Conservation (phyloP, 2,797 vertebrate genomes). For the Muscicapa comitata region DNA sequence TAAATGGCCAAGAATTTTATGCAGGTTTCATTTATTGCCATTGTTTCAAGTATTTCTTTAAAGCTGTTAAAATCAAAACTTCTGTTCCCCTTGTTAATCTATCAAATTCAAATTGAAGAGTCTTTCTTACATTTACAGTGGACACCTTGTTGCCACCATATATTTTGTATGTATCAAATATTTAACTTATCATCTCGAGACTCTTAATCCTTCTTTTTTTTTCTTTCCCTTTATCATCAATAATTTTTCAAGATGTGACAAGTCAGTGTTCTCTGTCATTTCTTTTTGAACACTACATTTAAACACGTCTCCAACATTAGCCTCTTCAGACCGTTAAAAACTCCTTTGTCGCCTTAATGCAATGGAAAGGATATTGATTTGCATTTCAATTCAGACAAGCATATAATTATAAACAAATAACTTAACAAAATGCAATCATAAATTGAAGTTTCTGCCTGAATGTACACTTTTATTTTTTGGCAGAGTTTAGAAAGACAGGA, state of each 20-base stretch:
- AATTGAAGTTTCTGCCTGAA: neutral
- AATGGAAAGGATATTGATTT: neutral
- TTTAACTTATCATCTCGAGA: neutral
- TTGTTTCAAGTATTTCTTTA: neutral
- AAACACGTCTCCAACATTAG: neutral
- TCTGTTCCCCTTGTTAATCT: neutral
- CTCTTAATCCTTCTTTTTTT: neutral
- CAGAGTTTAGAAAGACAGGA: neutral
- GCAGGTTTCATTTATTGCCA: neutral
- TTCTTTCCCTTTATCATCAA: neutral
- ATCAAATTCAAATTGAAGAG: neutral
- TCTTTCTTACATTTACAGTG: neutral
- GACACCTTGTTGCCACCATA: neutral
- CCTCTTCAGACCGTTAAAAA: neutral
- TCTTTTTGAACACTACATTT: neutral
- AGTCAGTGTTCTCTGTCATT: neutral
- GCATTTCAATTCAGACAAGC: constrained; percentile 2
- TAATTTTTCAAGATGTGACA: neutral
- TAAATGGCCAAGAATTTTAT: neutral
- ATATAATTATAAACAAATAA: neutral
- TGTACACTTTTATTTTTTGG: neutral
- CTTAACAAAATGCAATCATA: neutral
- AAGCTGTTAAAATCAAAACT: neutral
- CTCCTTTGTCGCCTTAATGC: neutral
- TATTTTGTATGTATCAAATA: neutral